Evolutionary conservation across 2,888 invertebrate genomes (phyloP), one percentile per base, ranked within the genome.

Genomic region (Gymnocheta viridis): DNA sequence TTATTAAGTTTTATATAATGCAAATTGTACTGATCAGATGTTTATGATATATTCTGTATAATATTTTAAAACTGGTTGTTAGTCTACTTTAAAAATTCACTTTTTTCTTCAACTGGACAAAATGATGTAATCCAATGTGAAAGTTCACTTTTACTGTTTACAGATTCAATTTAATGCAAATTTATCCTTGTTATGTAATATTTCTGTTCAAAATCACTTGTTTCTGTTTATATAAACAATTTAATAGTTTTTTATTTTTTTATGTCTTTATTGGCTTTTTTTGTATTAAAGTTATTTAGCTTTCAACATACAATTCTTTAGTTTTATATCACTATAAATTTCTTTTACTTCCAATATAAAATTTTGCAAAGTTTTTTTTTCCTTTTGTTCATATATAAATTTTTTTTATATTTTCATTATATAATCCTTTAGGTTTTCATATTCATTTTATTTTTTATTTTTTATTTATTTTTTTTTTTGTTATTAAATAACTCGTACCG

Each of bases 401-500:
- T 60, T 78, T 32, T 74, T 54, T 41, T 47, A 14, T 32, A 19
- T 64, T 72, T 56, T 67, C 64, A 7, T 70, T 69, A 35, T 44
- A 62, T 82, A 81, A 81, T 74, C 67, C 74, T 81, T 67, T 41
- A 27, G 29, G 19, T 41, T 77, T 67, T 47, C 29, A 38, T 41
- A n/a, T 24, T 77, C 66, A 14, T 76, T 73, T 35, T 76, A 10
- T 41, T 27, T 49, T 58, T 76, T 86, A 82, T 81, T 85, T 78
- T 9, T 17, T 54, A 41, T 72, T 22, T 72, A 0, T 47, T 0
- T 6, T 9, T 22, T 60, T 35, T n/a, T 81, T 49, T n/a, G n/a
- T n/a, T 83, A 51, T 86, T 73, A 77, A 66, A 38, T 86, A 81
- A 89, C 89, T 89, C 92, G 91, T 91, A 92, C 93, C 92, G 93